A percentile compares a stretch with the other conserved stretches of the same genome.
Conservation (phyloP, 2,113 vertebrate species). For the Tylochromis polylepis region DNA sequence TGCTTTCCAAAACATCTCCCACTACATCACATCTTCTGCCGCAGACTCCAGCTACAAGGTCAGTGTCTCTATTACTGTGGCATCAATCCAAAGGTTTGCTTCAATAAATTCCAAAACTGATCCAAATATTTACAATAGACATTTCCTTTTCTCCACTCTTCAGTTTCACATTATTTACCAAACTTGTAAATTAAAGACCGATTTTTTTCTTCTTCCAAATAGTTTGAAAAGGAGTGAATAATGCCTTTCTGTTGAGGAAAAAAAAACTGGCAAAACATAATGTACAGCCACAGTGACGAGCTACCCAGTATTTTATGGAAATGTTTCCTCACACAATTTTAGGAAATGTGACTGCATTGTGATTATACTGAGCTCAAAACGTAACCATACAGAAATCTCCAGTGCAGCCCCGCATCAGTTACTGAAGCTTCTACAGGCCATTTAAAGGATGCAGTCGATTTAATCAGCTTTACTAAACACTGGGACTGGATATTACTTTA, state of each 20-base stretch:
- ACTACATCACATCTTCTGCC: conserved; percentile 9
- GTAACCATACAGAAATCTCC: neutral
- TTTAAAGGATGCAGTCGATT: neutral
- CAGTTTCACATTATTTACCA: neutral
- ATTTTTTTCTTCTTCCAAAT: neutral
- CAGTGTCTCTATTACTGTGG: conserved; percentile 18
- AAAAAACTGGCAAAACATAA: neutral
- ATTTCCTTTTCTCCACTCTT: conserved; percentile 12
- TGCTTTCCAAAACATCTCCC: conserved; percentile 26
- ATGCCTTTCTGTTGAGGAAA: neutral
- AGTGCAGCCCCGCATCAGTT: neutral
- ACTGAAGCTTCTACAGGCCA: neutral
- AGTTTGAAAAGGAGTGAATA: neutral
- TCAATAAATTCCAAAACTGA: conserved; percentile 46
- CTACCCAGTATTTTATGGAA: neutral
- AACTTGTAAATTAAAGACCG: neutral
- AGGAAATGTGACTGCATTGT: neutral
- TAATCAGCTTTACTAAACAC: neutral
- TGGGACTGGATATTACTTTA: neutral
- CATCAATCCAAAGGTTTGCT: conserved; percentile 6
- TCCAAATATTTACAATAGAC: conserved; percentile 55
- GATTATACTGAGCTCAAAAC: neutral
- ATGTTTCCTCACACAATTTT: neutral
- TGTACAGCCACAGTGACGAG: neutral
- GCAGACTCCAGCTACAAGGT: conserved; percentile 35